Conservation (phyloP, 1,140 invertebrate genomes). For the Brachionus plicatilis region DNA sequence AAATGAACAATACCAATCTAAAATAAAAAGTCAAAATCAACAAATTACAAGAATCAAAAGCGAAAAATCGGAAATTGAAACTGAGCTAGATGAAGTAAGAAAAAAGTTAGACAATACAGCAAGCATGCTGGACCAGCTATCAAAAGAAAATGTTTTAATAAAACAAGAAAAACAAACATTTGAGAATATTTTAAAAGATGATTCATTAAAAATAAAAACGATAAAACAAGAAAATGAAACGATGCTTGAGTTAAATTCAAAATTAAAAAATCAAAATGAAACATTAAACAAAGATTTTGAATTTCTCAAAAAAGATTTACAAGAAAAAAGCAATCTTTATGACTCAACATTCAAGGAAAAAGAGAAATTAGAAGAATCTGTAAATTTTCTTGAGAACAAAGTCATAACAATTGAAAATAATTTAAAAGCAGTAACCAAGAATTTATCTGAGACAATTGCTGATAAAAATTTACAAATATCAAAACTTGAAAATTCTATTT, state of each 20-base stretch:
- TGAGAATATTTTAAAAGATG: not conserved
- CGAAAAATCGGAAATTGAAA: not conserved
- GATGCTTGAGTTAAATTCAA: not conserved
- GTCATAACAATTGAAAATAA: not conserved
- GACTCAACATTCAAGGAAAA: not conserved
- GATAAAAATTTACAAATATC: not conserved
- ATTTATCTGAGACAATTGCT: not conserved
- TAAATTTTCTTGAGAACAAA: not conserved
- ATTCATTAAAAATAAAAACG: not conserved
- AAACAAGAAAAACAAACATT: slow-evolving; percentile 18
- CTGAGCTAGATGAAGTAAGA: not conserved
- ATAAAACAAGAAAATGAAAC: not conserved
- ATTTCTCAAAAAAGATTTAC: not conserved
- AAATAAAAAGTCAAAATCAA: not conserved
- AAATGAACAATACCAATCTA: not conserved
- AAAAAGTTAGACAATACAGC: not conserved
- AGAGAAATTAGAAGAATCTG: not conserved
- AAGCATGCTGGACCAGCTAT: not conserved
- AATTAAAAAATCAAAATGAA: not conserved
- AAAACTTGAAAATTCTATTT: not conserved
- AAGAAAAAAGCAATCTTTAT: not conserved
- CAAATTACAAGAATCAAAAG: not conserved
- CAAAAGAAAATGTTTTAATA: not conserved
- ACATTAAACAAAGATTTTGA: not conserved
- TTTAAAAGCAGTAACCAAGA: not conserved